phyloP scores from a whole-genome alignment of 2,113 vertebrate species.

The Ia io region DNA sequence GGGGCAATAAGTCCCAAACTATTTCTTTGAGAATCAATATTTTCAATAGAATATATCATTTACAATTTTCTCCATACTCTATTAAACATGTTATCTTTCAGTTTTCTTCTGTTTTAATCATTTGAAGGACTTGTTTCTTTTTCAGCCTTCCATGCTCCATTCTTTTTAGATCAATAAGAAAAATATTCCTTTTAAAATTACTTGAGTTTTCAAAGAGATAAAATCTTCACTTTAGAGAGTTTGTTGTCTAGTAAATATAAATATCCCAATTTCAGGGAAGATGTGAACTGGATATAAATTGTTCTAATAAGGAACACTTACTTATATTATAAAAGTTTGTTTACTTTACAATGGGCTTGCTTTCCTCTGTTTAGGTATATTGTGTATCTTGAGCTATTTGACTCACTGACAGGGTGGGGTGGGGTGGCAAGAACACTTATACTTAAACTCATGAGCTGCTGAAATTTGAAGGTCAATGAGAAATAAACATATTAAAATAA shows the following conservation, averaged over 20 bases:
- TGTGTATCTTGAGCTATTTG: neutral
- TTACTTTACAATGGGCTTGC: slow-evolving; percentile 21
- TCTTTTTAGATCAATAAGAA: slow-evolving; percentile 32
- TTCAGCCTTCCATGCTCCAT: neutral
- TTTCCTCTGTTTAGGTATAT: neutral
- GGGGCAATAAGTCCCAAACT: neutral
- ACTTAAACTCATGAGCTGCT: neutral
- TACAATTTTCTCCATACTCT: neutral
- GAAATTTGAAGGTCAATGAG: slow-evolving; percentile 13
- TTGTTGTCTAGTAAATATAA: slow-evolving; percentile 11
- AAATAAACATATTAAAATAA: neutral
- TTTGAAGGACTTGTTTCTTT: slow-evolving; percentile 15
- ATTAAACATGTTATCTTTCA: slow-evolving; percentile 34
- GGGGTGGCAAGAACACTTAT: neutral
- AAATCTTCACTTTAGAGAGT: slow-evolving; percentile 28
- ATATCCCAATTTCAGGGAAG: slow-evolving; percentile 33
- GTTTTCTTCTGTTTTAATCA: slow-evolving; percentile 27
- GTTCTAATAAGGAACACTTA: slow-evolving; percentile 20
- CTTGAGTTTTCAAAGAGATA: slow-evolving; percentile 34
- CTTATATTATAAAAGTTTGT: slow-evolving; percentile 33
- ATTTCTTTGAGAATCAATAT: slow-evolving; percentile 19
- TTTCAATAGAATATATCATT: slow-evolving; percentile 30
- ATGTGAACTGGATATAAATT: slow-evolving; percentile 40
- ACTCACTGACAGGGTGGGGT: neutral
- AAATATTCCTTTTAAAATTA: slow-evolving; percentile 11